Conservation (phyloP, 1,140 invertebrate species). For the Psilanteris sp. region DNA sequence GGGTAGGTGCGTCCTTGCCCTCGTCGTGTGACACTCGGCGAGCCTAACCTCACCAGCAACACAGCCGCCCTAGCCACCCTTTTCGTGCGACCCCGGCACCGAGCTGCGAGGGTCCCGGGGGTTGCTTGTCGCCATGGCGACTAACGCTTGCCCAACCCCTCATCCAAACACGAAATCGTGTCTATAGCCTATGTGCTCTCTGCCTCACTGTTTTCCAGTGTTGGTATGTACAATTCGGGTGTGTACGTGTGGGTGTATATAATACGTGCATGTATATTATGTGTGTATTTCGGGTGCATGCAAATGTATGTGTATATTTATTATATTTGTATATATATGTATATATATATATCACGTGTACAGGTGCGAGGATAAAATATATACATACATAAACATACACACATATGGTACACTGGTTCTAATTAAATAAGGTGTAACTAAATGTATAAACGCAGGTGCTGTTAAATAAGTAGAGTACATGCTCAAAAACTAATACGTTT, state of each 20-base stretch:
- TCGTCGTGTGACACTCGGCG: constrained; percentile 75
- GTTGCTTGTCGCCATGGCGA: constrained; percentile 75
- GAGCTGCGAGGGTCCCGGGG: constrained; percentile 69
- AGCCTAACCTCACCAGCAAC: constrained; percentile 68
- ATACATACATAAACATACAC: neutral
- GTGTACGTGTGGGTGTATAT: neutral
- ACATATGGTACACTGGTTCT: no score
- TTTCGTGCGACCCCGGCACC: constrained; percentile 71
- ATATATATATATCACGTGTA: neutral
- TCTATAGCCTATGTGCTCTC: constrained; percentile 68
- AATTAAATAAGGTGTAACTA: no score
- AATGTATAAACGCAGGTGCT: no score
- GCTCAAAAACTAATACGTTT: no score
- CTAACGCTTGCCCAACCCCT: constrained; percentile 71
- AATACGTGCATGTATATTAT: neutral
- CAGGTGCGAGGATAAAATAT: no score
- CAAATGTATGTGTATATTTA: no score
- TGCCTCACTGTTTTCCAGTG: constrained; percentile 24
- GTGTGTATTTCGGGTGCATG: no score
- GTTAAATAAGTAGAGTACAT: no score
- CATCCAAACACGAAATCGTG: constrained; percentile 69
- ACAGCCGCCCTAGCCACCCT: constrained; percentile 72
- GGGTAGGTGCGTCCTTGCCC: constrained; percentile 78
- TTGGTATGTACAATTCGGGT: neutral
- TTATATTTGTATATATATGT: no score